Base-by-base conservation (phyloP, 1,140 invertebrate genomes). In the Wiebesia pumilae region DNA sequence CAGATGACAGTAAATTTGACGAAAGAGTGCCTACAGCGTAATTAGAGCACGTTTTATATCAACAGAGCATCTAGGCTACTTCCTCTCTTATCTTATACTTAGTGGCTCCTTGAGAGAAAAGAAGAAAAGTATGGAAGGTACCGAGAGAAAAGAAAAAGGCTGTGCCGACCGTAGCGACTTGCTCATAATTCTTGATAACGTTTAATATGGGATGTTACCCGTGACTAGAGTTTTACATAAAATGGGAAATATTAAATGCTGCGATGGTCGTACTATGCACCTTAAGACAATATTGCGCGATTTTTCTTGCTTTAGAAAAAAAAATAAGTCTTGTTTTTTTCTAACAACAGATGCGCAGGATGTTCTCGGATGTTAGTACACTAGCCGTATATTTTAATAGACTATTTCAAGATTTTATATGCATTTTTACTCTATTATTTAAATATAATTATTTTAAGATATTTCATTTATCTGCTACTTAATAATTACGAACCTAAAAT, bases 161-260 rank as follows among this genome's bases (percentile, higher is more conserved):
- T 24, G 21, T 81, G 58, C 12, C n/a, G n/a, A 43, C 27, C 4
- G 21, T 40, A n/a, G 62, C 38, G 62, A 75, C 67, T 27, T 3
- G 88, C 87, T 90, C 91, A 89, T 93, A 93, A 91, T 91, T 93
- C 90, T 90, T 86, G 87, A 89, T 89, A 90, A 90, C 88, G 89
- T 93, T 93, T 93, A 93, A 93, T 93, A 93, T 91, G 90, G 90
- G 89, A 87, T 88, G 85, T 87, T 83, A 85, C 83, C 89, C 89
- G 88, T 89, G 90, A 91, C 89, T 90, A 84, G 86, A 87, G 88
- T 90, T 90, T 92, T 91, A 91, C 89, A 91, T 93, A 93, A 93
- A 93, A 92, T 87, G 90, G 91, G 88, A 92, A 92, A 93, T 93
- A 93, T 93, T 91, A 90, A 90, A 89, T 90, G 89, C 90, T 89